Conservation (phyloP, 2,797 vertebrate species). For the Sciurus carolinensis region DNA sequence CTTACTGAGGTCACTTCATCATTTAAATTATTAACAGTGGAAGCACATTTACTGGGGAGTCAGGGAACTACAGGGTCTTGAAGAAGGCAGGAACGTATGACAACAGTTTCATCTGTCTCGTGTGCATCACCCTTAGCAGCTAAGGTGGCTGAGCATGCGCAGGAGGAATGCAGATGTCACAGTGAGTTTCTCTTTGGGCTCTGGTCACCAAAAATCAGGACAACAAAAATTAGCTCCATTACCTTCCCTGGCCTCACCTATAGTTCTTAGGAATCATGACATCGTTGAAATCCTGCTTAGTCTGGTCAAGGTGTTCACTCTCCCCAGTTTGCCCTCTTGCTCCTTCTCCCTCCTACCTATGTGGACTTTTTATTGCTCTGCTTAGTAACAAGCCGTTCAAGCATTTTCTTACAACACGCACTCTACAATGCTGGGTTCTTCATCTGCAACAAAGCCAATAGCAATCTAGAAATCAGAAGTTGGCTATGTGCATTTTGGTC, state of each 20-base stretch:
- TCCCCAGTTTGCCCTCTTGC: background rate
- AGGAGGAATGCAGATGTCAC: background rate
- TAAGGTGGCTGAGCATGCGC: background rate
- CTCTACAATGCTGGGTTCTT: background rate
- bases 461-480: background rate
- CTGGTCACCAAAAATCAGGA: background rate
- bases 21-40: slow-evolving; percentile 87
- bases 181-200: background rate
- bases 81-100: background rate
- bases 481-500: background rate
- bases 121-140: background rate
- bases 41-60: slow-evolving; percentile 68
- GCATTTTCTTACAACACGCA: background rate
- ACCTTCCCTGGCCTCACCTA: background rate
- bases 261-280: slow-evolving; percentile 32
- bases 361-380: background rate
- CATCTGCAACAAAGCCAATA: background rate
- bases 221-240: background rate
- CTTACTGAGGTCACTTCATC: slow-evolving; percentile 71
- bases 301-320: background rate
- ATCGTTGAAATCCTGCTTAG: background rate
- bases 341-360: background rate
- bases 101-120: background rate
- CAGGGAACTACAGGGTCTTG: background rate
- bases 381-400: background rate